Base-by-base conservation (phyloP, 2,113 vertebrate genomes). In the Saccopteryx leptura region DNA sequence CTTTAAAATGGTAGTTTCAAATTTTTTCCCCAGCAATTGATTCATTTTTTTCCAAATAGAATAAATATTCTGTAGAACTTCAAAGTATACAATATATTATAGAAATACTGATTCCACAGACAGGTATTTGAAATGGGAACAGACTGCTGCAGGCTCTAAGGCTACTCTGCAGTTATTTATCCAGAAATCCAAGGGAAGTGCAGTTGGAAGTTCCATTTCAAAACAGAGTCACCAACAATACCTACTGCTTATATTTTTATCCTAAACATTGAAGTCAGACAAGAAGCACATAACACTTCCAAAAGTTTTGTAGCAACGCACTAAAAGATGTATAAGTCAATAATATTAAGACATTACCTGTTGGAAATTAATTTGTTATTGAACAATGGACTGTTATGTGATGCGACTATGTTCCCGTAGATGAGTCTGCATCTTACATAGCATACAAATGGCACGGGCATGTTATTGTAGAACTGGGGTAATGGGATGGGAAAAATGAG, bases 301-400 rank as follows among this genome's bases (percentile, higher is more conserved):
- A 75, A 31, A 74, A 58, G 54, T 63, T 39, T 39, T 39, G 39
- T 39, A 39, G 39, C 39, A 39, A 39, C 39, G 39, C 39, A 71
- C 46, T 76, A 14, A 56, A 75, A 63, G 3, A 78, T 63, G 31
- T 83, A 15, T 52, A 50, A 71, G 71, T 82, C 46, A 87, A 56
- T 48, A 74, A 80, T 31, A 90, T 24, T 52, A 61, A 93, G 79
- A 54, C 5, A 50, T 48, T 10, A 75, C 46, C 33, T 96, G 2
- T 78, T 91, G 10, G 69, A 94, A 94, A 91, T 63, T 69, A 68
- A 74, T 33, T 72, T 71, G 19, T 87, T 75, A 71, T 56, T 12
- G 17, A 71, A 61, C 9, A 17, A 28, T 71, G 10, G 26, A 31
- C 52, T 54, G 15, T 52, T 52, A 69, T 17, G 19, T 88, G 61